Percentiles rank a stretch among this genome's conserved stretches.
Conservation (phyloP, 2,113 vertebrate species). For the Calyptommatus sinebrachiatus region DNA sequence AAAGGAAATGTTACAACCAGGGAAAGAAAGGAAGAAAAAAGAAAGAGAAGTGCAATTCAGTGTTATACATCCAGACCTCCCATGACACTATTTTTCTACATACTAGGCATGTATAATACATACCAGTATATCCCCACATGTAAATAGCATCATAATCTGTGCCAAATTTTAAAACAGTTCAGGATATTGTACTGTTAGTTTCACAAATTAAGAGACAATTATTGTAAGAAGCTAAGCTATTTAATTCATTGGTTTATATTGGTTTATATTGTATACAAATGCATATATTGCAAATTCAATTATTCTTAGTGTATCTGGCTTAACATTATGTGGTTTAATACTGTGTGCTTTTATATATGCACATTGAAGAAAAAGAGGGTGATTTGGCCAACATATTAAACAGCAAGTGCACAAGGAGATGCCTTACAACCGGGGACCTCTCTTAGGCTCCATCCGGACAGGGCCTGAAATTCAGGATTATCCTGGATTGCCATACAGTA, state of each 20-base stretch:
- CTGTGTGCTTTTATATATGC: no score
- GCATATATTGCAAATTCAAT: no score
- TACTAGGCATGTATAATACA: not conserved
- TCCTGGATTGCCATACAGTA: no score
- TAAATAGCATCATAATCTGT: not conserved
- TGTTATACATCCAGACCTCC: conserved; percentile 27
- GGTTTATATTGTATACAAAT: not conserved
- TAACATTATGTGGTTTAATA: no score
- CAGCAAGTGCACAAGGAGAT: no score
- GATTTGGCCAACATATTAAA: no score
- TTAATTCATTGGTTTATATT: not conserved
- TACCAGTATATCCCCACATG: not conserved
- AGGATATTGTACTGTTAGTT: not conserved
- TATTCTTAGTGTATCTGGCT: no score
- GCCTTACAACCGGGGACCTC: no score
- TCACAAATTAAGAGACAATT: not conserved
- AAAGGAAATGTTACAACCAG: conserved; percentile 39
- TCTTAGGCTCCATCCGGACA: no score
- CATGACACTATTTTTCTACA: conserved; percentile 1
- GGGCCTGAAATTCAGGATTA: no score
- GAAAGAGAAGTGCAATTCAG: conserved; percentile 5
- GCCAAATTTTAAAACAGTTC: not conserved
- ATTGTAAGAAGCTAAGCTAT: not conserved
- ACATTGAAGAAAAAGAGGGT: no score
- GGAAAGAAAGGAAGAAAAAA: not conserved